Evolutionary conservation across 2,113 vertebrate genomes (phyloP), one percentile per base, ranked within the genome.

Genomic region (Chloebia gouldiae): DNA sequence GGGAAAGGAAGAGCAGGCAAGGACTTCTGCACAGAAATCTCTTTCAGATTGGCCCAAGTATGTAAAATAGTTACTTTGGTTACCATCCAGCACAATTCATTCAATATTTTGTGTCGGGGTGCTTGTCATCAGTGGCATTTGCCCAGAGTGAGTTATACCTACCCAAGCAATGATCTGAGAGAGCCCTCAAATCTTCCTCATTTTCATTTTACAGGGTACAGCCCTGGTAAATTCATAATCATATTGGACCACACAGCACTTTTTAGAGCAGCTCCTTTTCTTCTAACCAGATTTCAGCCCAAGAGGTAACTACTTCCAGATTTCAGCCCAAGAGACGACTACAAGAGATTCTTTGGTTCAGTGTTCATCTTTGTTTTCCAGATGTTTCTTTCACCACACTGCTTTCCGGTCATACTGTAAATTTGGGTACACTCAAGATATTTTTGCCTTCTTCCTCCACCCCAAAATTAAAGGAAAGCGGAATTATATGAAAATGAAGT

Each of bases 21-120:
- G 40, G 40, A 42, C 40, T 92, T 93, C 80, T 68, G 19, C 45
- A 92, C 57, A 92, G 53, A 92, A 94, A 39, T 90, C 51, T 78
- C 85, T 90, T 94, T 96, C 88, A 88, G 44, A 86, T 81, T 94
- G 68, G 33, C 76, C 44, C 31, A 66, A 83, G 13, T 68, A 86
- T 71, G 44, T 94, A 18, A 78, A 94, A 93, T 60, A 31, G 70
- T 81, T 95, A 17, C 49, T 88, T 81, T 95, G 88, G 82, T 93
- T 90, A 64, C 53, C 40, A 83, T 95, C 72, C 95, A 96, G 86
- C 22, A 39, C 81, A 60, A 51, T 91, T 93, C 60, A 92, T 96
- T 97, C 91, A 95, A 56, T 71, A 75, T 80, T 92, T 92, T 89
- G 33, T 96, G 66, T 80, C 64, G 93, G 75, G 66, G 54, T 80